Evolutionary conservation across 2,113 vertebrate genomes (phyloP), one percentile per base, ranked within the genome.

Genomic region (Toxotes jaculatrix): DNA sequence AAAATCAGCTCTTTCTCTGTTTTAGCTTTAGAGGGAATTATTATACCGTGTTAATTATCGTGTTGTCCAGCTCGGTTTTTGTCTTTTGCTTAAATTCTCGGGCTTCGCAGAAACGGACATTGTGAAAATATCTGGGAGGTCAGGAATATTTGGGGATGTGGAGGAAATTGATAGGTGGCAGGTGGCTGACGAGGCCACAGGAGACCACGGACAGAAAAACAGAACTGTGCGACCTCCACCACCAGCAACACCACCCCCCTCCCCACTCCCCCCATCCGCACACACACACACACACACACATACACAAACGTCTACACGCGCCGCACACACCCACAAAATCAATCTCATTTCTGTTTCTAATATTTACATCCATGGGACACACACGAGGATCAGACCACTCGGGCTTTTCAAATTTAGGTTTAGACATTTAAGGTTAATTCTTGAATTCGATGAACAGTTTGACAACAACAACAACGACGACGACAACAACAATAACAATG

Each of bases 111-210:
- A 75, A 23, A 60, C 70, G 31, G 77, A 42, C 38, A 59, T n/a
- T 76, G 68, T 82, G 74, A 88, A 83, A 82, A 88, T 86, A 74
- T 90, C 82, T 88, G 80, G 80, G 86, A 88, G 72, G 80, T 90
- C 79, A 87, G 34, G 83, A 87, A 89, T 85, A 87, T 91, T 87
- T 83, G 75, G 85, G 70, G 74, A 82, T 88, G 68, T 87, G 80
- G 55, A 57, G 72, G 77, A 93, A 93, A 93, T 78, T 88, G 94
- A 93, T 89, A 79, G 86, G 87, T 71, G 85, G 85, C 94, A 94
- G 92, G 93, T 93, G 94, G 57, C 74, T 62, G 74, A 32, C 11
- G 66, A 53, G 83, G 76, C 84, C 86, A 84, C 88, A 64, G 67
- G 76, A 91, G 86, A 89, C 72, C 66, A 19, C 51, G 59, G 55